These are phyloP conservation scores for Neodiprion lecontei DNA, from an alignment of 1,140 invertebrate species.

Conservation along the genomic window DNA sequence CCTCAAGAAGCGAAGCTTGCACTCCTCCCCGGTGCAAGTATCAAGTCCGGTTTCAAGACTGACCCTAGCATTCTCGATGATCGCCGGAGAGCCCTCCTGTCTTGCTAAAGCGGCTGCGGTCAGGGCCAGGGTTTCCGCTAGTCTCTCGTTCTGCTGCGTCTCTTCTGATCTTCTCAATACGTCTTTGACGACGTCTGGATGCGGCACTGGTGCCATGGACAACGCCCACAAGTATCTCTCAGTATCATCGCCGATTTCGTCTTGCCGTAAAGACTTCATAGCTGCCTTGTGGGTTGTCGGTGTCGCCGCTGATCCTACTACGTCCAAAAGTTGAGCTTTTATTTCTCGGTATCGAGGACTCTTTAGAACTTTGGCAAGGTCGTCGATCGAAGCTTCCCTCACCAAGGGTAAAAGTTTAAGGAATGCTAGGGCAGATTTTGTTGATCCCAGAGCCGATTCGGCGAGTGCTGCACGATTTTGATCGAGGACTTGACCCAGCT, in stretches of 20 bases:
- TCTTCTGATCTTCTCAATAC: slow-evolving; percentile 61
- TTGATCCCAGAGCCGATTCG: slow-evolving; percentile 66
- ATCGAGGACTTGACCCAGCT: slow-evolving; percentile 65
- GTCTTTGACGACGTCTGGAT: slow-evolving; percentile 67
- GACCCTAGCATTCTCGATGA: slow-evolving; percentile 59
- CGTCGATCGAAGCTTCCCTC: slow-evolving; percentile 64
- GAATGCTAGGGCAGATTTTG: slow-evolving; percentile 70
- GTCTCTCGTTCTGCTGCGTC: slow-evolving; percentile 63
- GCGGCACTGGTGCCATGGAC: slow-evolving; percentile 63
- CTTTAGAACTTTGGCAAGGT: slow-evolving; percentile 69
- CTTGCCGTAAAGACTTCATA: slow-evolving; percentile 69
- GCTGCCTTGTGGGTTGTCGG: slow-evolving; percentile 71
- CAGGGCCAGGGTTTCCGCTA: slow-evolving; percentile 70
- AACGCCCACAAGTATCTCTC: slow-evolving; percentile 79
- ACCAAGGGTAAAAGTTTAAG: slow-evolving; percentile 68
- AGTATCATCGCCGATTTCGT: slow-evolving; percentile 65
- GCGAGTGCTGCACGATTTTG: slow-evolving; percentile 63
- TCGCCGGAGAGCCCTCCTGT: slow-evolving; percentile 44
- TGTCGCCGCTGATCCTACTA: slow-evolving; percentile 75
- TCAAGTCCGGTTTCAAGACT: slow-evolving; percentile 61
- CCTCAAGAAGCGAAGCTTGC: slow-evolving; percentile 68
- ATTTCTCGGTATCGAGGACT: slow-evolving; percentile 45
- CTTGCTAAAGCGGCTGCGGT: slow-evolving; percentile 70
- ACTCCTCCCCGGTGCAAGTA: slow-evolving; percentile 64
- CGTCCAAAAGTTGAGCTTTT: slow-evolving; percentile 72